Base-by-base conservation (phyloP, 1,140 invertebrate species). In the Drosophila sucinea region DNA sequence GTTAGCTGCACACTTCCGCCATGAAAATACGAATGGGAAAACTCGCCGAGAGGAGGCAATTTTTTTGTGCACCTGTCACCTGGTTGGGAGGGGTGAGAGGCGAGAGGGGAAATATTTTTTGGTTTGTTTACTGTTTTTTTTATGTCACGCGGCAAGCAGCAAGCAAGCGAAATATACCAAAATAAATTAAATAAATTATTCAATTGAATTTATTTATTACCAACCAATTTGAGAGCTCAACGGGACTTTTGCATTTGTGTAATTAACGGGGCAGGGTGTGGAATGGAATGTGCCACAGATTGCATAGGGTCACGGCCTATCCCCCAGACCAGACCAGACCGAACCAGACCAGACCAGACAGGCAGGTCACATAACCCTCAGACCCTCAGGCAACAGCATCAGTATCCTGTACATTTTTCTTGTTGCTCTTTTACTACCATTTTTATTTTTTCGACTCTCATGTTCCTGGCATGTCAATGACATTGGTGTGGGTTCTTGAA, bases 161-260 rank as follows among this genome's bases (percentile, higher is more conserved):
- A 40, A 17, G 17, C 17, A 17, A 17, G 17, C 17, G 17, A 17
- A 17, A 17, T 17, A 17, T 58, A 72, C 72, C 60, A 63, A 90
- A 90, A 89, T 84, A 91, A 91, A 91, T 91, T 90, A 89, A 91
- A 90, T 91, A 85, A 91, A 90, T 89, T 82, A 91, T 91, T 91
- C 83, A 91, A 91, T 91, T 90, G 78, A 77, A 90, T 91, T 91
- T 91, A 91, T 91, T 90, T 91, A 91, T 91, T 90, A 87, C 89
- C 81, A 41, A 82, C 75, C 83, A 90, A 89, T 90, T 90, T 90
- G 79, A 69, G 40, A 47, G 78, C 75, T 68, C 66, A 79, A 47
- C 70, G 57, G 44, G 70, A 87, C 77, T 83, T 87, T 86, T 83
- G 83, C 76, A 86, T 89, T 89, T 89, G 81, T 90, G 85, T 89